These are phyloP conservation scores for Imbricaverruca yamaguchii DNA, from an alignment of 2,888 invertebrate species.

Conservation along the genomic window DNA sequence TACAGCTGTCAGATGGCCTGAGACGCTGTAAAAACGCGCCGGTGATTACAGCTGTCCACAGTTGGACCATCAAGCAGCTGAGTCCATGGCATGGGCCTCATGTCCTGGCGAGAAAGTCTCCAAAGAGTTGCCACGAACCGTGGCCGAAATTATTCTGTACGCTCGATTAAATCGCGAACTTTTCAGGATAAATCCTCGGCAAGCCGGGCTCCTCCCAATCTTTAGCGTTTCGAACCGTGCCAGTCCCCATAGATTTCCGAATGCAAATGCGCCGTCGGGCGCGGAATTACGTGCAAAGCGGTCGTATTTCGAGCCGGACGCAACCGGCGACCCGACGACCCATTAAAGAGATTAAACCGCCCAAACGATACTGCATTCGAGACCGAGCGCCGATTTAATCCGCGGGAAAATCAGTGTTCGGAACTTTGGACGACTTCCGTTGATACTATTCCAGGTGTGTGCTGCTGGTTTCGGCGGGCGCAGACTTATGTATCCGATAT, in stretches of 20 bases:
- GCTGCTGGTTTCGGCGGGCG: too few species aligned
- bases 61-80: too few species aligned
- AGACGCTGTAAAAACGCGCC: too few species aligned
- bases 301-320: background rate
- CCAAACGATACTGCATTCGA: background rate
- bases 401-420: background rate
- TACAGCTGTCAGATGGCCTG: too few species aligned
- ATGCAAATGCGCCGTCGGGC: background rate
- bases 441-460: too few species aligned
- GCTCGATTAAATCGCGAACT: background rate
- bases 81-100: too few species aligned
- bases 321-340: background rate
- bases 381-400: background rate
- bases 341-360: constrained; percentile 10
- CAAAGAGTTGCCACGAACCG: background rate
- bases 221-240: constrained; percentile 4
- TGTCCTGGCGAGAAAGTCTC: background rate
- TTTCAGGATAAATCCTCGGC: background rate
- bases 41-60: background rate
- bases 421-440: background rate
- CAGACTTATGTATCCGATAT: too few species aligned
- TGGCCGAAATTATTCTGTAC: background rate
- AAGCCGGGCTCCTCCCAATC: background rate
- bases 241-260: constrained; percentile 1
- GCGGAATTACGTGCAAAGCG: constrained; percentile 13